Evolutionary conservation across 2,888 invertebrate species (phyloP), one percentile per base, ranked within the genome.

Genomic region (Hyppa rectilinea): DNA sequence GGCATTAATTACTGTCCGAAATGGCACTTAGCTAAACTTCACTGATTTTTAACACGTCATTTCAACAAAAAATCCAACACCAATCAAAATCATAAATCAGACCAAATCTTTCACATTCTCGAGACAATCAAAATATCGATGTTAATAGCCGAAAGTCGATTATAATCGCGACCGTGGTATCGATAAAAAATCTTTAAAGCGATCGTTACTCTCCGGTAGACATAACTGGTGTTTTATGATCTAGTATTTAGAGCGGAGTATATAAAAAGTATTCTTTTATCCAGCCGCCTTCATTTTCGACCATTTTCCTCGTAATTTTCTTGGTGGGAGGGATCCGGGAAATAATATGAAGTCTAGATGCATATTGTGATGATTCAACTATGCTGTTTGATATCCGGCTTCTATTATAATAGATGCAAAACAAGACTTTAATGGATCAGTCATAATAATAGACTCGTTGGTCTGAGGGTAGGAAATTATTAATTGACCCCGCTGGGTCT

Each of bases 81-180:
- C 34, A 59, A 67, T 66, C 12, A 38, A 59, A 53, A 55, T 45
- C 75, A 47, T 75, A 75, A 71, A 71, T 66, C 71, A 56, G 9
- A 61, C 40, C 17, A 55, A 65, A 53, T 69, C 38, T 50, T 70
- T 79, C 66, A 58, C 66, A 75, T 71, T 75, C 59, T 31, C 17
- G 38, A 77, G 55, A 80, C 78, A 75, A 84, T 83, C 71, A 74
- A 75, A 83, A 77, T 86, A 87, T 87, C 87, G 83, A 85, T 86
- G 85, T 88, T 92, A 91, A 92, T 90, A 85, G 90, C 88, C 87
- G 92, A 92, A 92, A 92, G 92, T 91, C 87, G 87, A 82, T 83
- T 85, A 89, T 87, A 84, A 89, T 89, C 82, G 87, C 79, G 85
- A 91, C 89, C 90, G 90, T n/a, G n/a, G n/a, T 91, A 89, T 89